Conservation (phyloP, 1,140 invertebrate genomes). For the Callitettix versicolor region DNA sequence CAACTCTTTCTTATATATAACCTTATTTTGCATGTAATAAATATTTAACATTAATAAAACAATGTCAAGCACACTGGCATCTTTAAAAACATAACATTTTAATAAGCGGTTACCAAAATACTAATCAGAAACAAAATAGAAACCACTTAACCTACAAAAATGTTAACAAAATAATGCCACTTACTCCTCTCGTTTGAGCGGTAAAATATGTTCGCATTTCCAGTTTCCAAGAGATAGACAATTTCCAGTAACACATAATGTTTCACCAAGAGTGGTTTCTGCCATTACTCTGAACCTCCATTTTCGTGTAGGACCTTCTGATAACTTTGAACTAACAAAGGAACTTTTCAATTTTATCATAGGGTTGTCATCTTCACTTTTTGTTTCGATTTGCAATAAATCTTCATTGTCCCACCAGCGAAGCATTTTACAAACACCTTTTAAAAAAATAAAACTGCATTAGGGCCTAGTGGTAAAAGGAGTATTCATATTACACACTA, state of each 20-base stretch:
- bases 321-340: slow-evolving; percentile 1
- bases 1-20: no score
- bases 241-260: slow-evolving; percentile 40
- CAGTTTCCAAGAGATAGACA: slow-evolving; percentile 38
- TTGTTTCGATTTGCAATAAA: slow-evolving; percentile 7
- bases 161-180: no score
- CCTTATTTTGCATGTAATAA: no score
- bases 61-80: no score
- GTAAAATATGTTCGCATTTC: slow-evolving; percentile 32
- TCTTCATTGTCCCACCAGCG: slow-evolving; percentile 23
- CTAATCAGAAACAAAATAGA: no score
- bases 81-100: no score
- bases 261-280: slow-evolving; percentile 32
- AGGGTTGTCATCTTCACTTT: background rate
- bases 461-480: no score
- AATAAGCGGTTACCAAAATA: no score
- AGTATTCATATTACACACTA: no score
- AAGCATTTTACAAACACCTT: slow-evolving; percentile 18
- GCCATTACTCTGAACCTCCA: slow-evolving; percentile 35
- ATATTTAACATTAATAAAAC: no score
- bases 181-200: slow-evolving; percentile 22
- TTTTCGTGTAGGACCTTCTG: slow-evolving; percentile 3
- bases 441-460: no score
- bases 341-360: background rate
- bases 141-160: no score